phyloP scores from a whole-genome alignment of 2,888 invertebrate species.

The Clistopyga incitator region DNA sequence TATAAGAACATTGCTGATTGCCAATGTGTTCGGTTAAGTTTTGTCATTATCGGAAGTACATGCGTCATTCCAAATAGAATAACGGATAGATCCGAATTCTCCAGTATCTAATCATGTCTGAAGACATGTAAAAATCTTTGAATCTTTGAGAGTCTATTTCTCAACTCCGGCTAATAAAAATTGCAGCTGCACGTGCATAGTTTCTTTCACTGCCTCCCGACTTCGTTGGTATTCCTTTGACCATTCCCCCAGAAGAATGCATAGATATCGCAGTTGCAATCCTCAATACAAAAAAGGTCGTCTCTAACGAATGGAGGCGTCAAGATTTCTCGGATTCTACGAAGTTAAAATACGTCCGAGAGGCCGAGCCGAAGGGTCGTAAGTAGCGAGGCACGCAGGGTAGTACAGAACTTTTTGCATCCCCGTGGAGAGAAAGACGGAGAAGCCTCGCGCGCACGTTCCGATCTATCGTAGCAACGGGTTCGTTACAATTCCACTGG shows the following conservation, averaged over 20 bases:
- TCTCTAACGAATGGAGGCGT: conserved; percentile 62
- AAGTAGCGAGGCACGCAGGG: conserved; percentile 57
- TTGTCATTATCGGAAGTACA: too few species aligned
- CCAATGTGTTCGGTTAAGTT: too few species aligned
- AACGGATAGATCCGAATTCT: too few species aligned
- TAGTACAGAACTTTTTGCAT: conserved; percentile 44
- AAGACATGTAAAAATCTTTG: background rate
- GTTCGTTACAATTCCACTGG: conserved; percentile 61
- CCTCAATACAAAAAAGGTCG: conserved; percentile 48
- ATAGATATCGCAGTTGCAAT: conserved; percentile 56
- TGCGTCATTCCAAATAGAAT: too few species aligned
- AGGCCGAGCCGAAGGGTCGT: conserved; percentile 61
- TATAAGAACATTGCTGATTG: too few species aligned
- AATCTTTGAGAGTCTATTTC: background rate
- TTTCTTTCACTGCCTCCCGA: conserved; percentile 21
- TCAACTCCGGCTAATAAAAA: background rate
- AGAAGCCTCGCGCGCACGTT: conserved; percentile 2
- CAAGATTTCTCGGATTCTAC: conserved; percentile 57
- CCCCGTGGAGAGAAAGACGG: conserved; percentile 36
- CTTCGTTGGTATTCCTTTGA: conserved; percentile 31
- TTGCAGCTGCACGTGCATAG: background rate
- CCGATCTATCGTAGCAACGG: conserved; percentile 63
- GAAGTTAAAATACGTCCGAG: conserved; percentile 53
- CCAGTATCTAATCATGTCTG: background rate
- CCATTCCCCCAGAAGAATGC: conserved; percentile 37